A percentile compares a stretch with the other conserved stretches of the same genome.
These are phyloP conservation scores for Zoanthus sansibaricus DNA, from an alignment of 92 coral and sea anemone genomes.

Conservation along the genomic window DNA sequence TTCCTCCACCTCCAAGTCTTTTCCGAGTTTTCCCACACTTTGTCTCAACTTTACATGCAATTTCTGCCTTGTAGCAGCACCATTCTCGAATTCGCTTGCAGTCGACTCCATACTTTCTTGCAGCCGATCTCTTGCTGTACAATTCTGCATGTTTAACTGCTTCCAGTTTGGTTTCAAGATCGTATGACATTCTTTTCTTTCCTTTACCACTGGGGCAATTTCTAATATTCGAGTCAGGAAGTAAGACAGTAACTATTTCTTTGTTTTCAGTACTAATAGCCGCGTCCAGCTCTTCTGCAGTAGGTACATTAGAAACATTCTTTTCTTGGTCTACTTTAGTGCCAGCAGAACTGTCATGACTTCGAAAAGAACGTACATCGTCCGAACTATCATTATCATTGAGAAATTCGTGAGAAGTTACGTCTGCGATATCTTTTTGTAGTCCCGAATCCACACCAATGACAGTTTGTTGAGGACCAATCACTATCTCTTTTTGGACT, in stretches of 20 bases:
- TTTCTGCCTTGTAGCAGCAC: slow-evolving; percentile 49
- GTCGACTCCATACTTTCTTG: slow-evolving; percentile 45
- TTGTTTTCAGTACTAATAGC: background rate
- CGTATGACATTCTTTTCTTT: slow-evolving; percentile 48
- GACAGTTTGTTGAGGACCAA: background rate
- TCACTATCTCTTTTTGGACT: background rate
- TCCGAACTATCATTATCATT: background rate
- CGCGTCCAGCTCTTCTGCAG: background rate
- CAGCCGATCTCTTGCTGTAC: slow-evolving; percentile 41
- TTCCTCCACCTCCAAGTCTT: slow-evolving; percentile 40
- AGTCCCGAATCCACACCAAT: background rate
- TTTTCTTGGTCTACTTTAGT: background rate
- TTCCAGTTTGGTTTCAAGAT: slow-evolving; percentile 44
- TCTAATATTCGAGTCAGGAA: background rate
- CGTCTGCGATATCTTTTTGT: background rate
- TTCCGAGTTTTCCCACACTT: slow-evolving; percentile 30
- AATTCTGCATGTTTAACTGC: slow-evolving; percentile 27
- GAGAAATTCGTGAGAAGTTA: background rate
- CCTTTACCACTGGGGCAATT: slow-evolving; percentile 42
- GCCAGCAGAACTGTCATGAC: background rate
- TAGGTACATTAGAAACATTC: background rate
- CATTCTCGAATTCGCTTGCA: slow-evolving; percentile 43
- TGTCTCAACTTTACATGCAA: slow-evolving; percentile 36
- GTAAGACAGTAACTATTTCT: slow-evolving; percentile 14
- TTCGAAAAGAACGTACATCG: background rate